phyloP scores from a whole-genome alignment of 1,140 invertebrate genomes.

The Meloidogyne chitwoodi region DNA sequence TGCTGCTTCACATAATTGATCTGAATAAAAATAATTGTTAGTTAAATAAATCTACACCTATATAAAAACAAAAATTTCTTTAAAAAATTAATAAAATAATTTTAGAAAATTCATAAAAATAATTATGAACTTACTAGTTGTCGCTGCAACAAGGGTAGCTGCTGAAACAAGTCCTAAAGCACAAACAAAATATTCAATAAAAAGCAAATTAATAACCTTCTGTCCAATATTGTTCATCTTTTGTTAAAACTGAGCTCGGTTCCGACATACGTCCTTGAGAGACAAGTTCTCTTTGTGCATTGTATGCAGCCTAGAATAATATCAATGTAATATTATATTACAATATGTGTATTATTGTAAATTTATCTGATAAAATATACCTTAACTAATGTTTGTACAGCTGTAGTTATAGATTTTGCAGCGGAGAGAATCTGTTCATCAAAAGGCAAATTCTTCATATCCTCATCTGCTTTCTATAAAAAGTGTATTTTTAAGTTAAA shows the following conservation, averaged over 20 bases:
- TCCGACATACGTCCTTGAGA: constrained; percentile 49
- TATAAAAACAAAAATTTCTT: no score
- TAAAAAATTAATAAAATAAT: not conserved
- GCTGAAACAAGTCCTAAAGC: constrained; percentile 78
- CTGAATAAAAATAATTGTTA: no score
- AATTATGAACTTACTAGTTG: constrained; percentile 59
- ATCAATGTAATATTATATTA: constrained; percentile 64
- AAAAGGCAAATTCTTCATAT: constrained; percentile 67
- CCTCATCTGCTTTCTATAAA: constrained; percentile 70
- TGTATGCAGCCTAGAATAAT: constrained; percentile 25
- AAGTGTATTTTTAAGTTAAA: not conserved
- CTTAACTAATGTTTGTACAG: constrained; percentile 89
- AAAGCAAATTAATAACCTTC: constrained; percentile 66
- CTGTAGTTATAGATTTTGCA: constrained; percentile 92
- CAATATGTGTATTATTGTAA: no score
- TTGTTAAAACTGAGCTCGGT: constrained; percentile 23
- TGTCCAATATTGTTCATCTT: constrained; percentile 89
- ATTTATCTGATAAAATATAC: constrained; percentile 88
- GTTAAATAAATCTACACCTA: no score
- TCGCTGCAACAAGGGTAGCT: constrained; percentile 84
- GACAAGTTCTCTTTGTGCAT: constrained; percentile 48
- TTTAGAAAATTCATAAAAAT: not conserved
- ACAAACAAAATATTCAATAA: not conserved
- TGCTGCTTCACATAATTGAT: constrained; percentile 91
- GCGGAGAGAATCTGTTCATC: constrained; percentile 98